A percentile compares a stretch with the other conserved stretches of the same genome.
phyloP scores from a whole-genome alignment of 2,888 invertebrate genomes.

The Hoplodrina ambigua region DNA sequence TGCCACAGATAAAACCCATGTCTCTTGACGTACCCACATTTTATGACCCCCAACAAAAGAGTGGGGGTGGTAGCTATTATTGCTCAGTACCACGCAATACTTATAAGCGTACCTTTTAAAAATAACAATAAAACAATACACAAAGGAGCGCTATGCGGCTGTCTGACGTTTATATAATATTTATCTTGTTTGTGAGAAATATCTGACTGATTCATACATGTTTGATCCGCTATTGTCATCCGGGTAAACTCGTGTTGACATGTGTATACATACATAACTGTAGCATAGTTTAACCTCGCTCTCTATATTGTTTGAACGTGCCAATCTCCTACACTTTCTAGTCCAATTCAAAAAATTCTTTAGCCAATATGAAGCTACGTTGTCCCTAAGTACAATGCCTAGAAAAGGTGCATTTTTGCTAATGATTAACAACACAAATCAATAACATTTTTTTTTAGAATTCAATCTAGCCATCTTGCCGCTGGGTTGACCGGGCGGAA shows the following conservation, averaged over 20 bases:
- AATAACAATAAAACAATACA: conserved; percentile 32
- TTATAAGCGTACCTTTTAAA: neutral
- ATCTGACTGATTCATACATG: conserved; percentile 43
- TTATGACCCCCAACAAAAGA: neutral
- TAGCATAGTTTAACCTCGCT: too few relatives aligned
- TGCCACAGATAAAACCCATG: neutral
- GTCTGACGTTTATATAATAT: neutral
- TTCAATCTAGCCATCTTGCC: too few relatives aligned
- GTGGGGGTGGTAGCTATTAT: neutral
- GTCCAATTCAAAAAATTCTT: too few relatives aligned
- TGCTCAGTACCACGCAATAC: neutral
- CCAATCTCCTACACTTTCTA: too few relatives aligned
- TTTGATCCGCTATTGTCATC: conserved; percentile 46
- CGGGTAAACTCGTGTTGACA: neutral
- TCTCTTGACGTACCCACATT: conserved; percentile 18
- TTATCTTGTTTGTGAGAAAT: conserved; percentile 21
- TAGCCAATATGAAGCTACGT: too few relatives aligned
- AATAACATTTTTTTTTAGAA: too few relatives aligned
- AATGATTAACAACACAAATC: too few relatives aligned
- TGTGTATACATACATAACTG: conserved; percentile 3
- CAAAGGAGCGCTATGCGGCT: neutral
- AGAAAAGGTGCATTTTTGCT: too few relatives aligned
- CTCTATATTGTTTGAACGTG: too few relatives aligned
- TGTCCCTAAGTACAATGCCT: too few relatives aligned
- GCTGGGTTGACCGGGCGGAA: too few relatives aligned